These are phyloP conservation scores for Triops longicaudatus DNA, from an alignment of 1,140 invertebrate species.

Conservation along the genomic window DNA sequence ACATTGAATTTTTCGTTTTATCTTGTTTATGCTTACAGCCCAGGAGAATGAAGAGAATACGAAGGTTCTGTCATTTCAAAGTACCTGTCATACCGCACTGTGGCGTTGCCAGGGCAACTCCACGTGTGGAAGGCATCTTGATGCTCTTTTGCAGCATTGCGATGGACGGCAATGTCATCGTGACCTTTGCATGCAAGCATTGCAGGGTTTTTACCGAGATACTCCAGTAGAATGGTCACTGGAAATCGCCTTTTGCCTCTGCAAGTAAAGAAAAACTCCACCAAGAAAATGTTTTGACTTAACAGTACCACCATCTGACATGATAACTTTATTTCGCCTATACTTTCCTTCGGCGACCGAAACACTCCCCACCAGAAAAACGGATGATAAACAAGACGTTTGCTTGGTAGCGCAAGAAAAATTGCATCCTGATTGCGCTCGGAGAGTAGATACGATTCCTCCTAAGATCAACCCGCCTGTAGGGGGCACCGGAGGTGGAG, in stretches of 20 bases:
- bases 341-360: background rate
- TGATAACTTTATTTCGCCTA: background rate
- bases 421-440: conserved; percentile 75
- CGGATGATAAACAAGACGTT: conserved; percentile 65
- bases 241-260: conserved; percentile 82
- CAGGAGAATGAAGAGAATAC: background rate
- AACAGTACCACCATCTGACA: background rate
- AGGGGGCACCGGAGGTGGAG: background rate
- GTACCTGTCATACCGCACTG: conserved; percentile 65
- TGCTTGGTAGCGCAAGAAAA: conserved; percentile 79
- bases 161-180: conserved; percentile 59
- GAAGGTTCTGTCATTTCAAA: conserved; percentile 46
- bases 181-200: conserved; percentile 75
- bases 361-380: conserved; percentile 51
- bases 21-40: conserved; percentile 16
- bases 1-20: background rate
- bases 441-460: conserved; percentile 57
- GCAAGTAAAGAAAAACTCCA: conserved; percentile 64
- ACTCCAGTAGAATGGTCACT: conserved; percentile 66
- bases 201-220: conserved; percentile 72
- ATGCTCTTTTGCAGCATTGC: conserved; percentile 70
- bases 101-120: conserved; percentile 64
- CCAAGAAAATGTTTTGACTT: background rate
- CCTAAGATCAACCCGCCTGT: background rate
- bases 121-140: conserved; percentile 56